A percentile compares a stretch with the other conserved stretches of the same genome.
phyloP scores from a whole-genome alignment of 2,113 vertebrate species.

The Daubentonia madagascariensis region DNA sequence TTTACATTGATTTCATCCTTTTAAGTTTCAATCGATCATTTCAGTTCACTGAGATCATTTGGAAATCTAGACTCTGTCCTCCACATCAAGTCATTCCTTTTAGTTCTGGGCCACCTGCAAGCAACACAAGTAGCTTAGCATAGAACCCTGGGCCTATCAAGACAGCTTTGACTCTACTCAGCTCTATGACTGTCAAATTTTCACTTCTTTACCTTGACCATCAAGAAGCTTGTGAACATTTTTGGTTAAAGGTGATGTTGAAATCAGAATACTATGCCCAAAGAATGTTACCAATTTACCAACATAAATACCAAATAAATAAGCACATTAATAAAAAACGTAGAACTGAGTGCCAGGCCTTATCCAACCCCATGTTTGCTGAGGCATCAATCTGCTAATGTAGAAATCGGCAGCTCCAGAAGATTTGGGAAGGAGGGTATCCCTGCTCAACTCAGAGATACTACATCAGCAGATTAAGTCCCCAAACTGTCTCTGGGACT shows the following conservation, averaged over 20 bases:
- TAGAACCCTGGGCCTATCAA: background rate
- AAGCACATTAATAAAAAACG: conserved; percentile 6
- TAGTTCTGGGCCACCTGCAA: background rate
- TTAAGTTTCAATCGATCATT: background rate
- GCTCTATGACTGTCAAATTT: background rate
- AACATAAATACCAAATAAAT: conserved; percentile 6
- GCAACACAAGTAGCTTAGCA: background rate
- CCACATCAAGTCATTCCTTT: background rate
- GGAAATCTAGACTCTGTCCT: background rate
- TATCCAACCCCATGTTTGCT: background rate
- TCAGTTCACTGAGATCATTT: background rate
- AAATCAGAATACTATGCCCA: background rate
- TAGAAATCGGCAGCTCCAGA: background rate
- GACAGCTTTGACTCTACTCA: background rate
- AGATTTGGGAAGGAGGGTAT: conserved; percentile 4
- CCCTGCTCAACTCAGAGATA: background rate
- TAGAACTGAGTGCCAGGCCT: background rate
- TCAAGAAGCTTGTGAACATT: background rate
- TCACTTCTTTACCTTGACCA: background rate
- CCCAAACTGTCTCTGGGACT: conserved; percentile 31
- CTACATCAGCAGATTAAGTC: conserved; percentile 43
- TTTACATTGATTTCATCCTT: conserved; percentile 2
- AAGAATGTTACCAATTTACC: background rate
- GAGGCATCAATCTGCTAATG: background rate
- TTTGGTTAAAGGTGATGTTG: background rate